Conservation (phyloP, 2,113 vertebrate genomes). For the Stercorarius parasiticus region DNA sequence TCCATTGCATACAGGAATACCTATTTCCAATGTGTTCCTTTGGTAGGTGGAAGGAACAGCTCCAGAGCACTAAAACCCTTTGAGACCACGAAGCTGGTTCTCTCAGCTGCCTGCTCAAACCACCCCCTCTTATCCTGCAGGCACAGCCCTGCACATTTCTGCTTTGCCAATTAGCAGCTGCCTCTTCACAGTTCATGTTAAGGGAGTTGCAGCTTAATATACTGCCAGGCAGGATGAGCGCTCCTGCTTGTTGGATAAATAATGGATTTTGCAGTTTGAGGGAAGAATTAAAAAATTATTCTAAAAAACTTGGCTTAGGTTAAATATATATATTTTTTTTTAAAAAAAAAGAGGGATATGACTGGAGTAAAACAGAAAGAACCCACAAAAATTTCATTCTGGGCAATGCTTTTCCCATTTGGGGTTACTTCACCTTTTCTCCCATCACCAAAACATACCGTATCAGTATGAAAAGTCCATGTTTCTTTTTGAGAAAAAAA, state of each 20-base stretch:
- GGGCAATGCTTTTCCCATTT: neutral
- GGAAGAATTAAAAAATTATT: neutral
- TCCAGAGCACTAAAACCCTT: neutral
- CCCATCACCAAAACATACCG: neutral
- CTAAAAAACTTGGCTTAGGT: neutral
- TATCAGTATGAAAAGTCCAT: neutral
- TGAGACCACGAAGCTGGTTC: neutral
- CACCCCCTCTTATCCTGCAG: neutral
- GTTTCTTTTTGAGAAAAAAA: neutral
- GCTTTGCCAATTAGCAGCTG: neutral
- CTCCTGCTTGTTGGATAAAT: neutral
- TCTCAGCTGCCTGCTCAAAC: neutral
- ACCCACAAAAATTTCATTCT: neutral
- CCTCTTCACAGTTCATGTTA: neutral
- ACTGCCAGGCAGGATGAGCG: neutral
- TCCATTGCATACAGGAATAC: neutral
- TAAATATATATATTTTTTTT: neutral
- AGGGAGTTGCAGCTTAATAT: neutral
- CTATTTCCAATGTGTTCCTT: neutral
- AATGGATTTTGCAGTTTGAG: neutral
- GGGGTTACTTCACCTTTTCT: neutral
- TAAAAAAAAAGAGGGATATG: accelerated
- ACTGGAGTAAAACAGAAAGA: neutral
- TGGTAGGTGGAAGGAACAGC: neutral
- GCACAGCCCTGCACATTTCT: neutral